phyloP scores from a whole-genome alignment of 2,797 vertebrate species.

The Ctenopoma kingsleyae region DNA sequence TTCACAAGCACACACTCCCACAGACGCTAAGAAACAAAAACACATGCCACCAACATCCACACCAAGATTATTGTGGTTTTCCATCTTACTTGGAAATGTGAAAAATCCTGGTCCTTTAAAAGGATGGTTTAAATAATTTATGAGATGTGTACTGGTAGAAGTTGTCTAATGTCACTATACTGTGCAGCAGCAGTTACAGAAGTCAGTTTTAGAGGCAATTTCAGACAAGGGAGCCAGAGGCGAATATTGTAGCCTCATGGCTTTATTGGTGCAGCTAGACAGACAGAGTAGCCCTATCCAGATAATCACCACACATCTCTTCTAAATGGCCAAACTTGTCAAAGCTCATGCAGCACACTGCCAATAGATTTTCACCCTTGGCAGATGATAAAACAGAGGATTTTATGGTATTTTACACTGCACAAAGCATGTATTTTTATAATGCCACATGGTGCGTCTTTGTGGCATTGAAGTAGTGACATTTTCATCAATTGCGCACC shows the following conservation, averaged over 20 bases:
- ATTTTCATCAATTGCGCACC: constrained; percentile 44
- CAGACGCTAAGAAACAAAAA: constrained; percentile 62
- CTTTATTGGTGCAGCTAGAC: constrained; percentile 72
- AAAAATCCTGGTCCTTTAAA: constrained; percentile 33
- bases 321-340: constrained; percentile 77
- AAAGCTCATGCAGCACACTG: constrained; percentile 67
- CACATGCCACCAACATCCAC: constrained; percentile 50
- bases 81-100: constrained; percentile 42
- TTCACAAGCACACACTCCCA: constrained; percentile 64
- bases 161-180: constrained; percentile 54
- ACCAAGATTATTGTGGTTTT: constrained; percentile 42
- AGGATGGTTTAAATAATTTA: constrained; percentile 55
- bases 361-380: constrained; percentile 76
- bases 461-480: constrained; percentile 46
- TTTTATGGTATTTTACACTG: constrained; percentile 71
- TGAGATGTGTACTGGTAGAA: constrained; percentile 30
- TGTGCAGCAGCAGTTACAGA: constrained; percentile 58
- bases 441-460: constrained; percentile 48
- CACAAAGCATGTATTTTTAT: constrained; percentile 62
- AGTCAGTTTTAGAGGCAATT: constrained; percentile 67
- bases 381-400: constrained; percentile 69
- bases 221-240: constrained; percentile 64
- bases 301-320: constrained; percentile 80
- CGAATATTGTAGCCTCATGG: constrained; percentile 67
- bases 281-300: constrained; percentile 73